Conservation (phyloP, 2,888 invertebrate species). For the Nebria brevicollis region DNA sequence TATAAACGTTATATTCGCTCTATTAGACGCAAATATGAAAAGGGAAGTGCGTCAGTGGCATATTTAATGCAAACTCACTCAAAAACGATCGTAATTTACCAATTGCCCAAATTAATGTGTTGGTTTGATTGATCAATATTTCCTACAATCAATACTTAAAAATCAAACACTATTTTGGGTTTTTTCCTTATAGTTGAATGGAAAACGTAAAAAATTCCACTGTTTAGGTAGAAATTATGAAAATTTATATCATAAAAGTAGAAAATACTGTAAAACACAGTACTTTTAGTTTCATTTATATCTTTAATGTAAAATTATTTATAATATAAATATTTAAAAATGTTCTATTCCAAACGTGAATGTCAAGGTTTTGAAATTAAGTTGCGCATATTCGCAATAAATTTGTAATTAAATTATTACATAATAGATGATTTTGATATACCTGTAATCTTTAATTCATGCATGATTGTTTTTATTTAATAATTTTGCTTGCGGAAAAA, state of each 20-base stretch:
- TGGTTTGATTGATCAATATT: no score
- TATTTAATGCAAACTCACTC: neutral
- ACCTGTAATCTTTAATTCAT: neutral
- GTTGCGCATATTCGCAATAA: neutral
- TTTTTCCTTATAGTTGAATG: no score
- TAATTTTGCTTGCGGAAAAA: neutral
- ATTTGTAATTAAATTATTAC: neutral
- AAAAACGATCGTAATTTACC: neutral
- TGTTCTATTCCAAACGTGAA: neutral
- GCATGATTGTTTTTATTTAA: neutral
- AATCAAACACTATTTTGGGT: no score
- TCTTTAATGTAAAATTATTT: no score
- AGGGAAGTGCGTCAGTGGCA: neutral
- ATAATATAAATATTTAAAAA: neutral
- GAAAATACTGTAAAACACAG: no score
- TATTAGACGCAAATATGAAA: slow-evolving; percentile 14
- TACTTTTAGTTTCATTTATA: no score
- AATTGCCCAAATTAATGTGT: neutral
- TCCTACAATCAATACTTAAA: no score
- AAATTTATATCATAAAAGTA: no score
- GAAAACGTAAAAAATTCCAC: no score
- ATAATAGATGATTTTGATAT: neutral
- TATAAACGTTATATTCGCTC: neutral
- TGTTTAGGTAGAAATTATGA: no score
- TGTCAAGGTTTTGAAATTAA: neutral